Base-by-base conservation (phyloP, 2,113 vertebrate genomes). In the Neotoma lepida region DNA sequence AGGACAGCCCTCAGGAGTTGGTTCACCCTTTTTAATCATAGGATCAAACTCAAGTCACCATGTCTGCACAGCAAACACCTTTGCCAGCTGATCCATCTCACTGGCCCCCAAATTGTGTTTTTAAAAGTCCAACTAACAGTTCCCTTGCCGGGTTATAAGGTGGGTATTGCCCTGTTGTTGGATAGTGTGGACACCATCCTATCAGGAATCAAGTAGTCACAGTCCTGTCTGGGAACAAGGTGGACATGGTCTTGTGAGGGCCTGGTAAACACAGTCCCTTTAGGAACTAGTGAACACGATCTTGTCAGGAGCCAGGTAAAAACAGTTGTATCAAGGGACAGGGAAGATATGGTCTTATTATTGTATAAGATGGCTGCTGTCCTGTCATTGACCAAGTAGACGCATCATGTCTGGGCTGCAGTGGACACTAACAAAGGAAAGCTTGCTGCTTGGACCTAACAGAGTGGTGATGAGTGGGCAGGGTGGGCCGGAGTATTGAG, bases 401-500 rank as follows among this genome's bases (percentile, higher is more conserved):
- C 8, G 0, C 24, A n/a, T 90, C 9, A 17, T 78, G 41, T n/a
- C 54, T 33, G 18, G 61, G 64, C 26, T 12, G 54, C 33, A 28
- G 41, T 49, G 39, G 80, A 51, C 2, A 0, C 81, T 63, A 30
- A 30, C 61, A 26, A 22, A 44, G n/a, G 30, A 49, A 66, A n/a
- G 35, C n/a, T n/a, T 17, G 22, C 46, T 58, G 22, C 35, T 46
- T 1, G 22, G 77, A 54, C 12, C 58, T 2, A 20, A 20, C 26
- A 28, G 76, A 17, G 14, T 1, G 12, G 41, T 58, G 13, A 14
- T 10, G 18, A 78, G 33, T 14, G 15, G 56, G 39, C 13, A 2
- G 7, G 15, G 0, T 1, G 58, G 68, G 61, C 26, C 7, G 26
- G 8, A 39, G 18, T 0, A 3, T 41, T 44, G 49, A 15, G 41